Evolutionary conservation across 2,113 vertebrate genomes (phyloP), one percentile per base, ranked within the genome.

Genomic region (Amblyopsis rosae): DNA sequence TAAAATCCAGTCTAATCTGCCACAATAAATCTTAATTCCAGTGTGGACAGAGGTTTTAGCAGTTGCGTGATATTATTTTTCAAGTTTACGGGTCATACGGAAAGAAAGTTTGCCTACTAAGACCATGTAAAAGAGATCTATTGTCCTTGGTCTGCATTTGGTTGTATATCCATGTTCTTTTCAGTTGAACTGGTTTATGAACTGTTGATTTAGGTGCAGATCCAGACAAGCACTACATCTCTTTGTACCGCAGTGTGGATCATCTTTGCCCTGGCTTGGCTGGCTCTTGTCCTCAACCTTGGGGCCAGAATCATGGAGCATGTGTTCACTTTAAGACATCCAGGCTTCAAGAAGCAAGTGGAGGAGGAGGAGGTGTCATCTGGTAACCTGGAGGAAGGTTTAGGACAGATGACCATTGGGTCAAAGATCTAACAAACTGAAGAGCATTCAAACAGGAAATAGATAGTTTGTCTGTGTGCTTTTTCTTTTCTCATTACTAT

Each of bases 231-330:
- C 73, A 90, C 55, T 92, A 93, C 81, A 90, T 92, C 71, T 89
- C 69, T 19, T 64, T 92, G 51, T 93, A 93, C 86, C 88, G 91
- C 9, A 87, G 91, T 93, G 5, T 93, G 91, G 92, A 91, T 93
- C 77, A 78, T 90, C 55, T 89, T 92, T 6, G 91, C 86, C 9
- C 71, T 92, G 41, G 90, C 87, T 33, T 93, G 90, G 92, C 85
- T 93, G 0, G 87, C 92, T 13, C 75, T 92, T 3, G 77, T 88
- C 75, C 89, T 93, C 76, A 86, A 92, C 0, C 81, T 94, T 75
- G 94, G 90, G 6, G 89, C 84, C 81, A 83, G 91, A 64, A 61
- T 94, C 53, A 88, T 95, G 86, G 92, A 93, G 79, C 86, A 91
- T 65, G 63, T 88, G 5, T 82, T 95, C 9, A 75, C 87, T 62